Conservation (phyloP, 1,140 invertebrate species). For the Sminthurinus signatus region DNA sequence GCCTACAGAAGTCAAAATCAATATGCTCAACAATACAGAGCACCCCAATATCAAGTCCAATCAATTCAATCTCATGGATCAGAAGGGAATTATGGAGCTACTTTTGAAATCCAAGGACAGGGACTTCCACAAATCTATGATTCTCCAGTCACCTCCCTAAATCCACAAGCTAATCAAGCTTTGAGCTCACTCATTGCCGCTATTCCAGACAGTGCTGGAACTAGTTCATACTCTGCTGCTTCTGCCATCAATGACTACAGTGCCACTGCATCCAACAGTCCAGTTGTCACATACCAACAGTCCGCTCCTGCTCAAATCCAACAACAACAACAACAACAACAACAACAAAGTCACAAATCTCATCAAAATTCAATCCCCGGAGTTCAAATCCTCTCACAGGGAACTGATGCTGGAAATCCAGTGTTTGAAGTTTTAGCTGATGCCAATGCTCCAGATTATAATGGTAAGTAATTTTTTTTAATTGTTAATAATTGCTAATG, state of each 20-base stretch:
- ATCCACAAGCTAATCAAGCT: no score
- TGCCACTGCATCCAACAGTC: not conserved
- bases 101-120: slow-evolving; percentile 11
- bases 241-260: not conserved
- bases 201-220: slow-evolving; percentile 1
- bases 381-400: slow-evolving; percentile 24
- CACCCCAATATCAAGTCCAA: not conserved
- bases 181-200: slow-evolving; percentile 16
- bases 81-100: slow-evolving; percentile 22
- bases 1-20: slow-evolving; percentile 18
- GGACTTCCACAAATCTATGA: slow-evolving; percentile 18
- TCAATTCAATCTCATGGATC: not conserved
- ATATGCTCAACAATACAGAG: slow-evolving; percentile 14
- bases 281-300: no score
- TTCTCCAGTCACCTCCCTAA: not conserved
- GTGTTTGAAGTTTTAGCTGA: slow-evolving; percentile 37
- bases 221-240: not conserved
- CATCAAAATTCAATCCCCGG: not conserved
- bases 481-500: no score
- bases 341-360: slow-evolving; percentile 2
- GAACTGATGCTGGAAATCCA: slow-evolving; percentile 29
- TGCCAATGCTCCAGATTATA: slow-evolving; percentile 30
- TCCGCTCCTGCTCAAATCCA: slow-evolving; percentile 5
- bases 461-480: no score
- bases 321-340: slow-evolving; percentile 10